Base-by-base conservation (phyloP, 1,140 invertebrate genomes). In the Hyphantria cunea region DNA sequence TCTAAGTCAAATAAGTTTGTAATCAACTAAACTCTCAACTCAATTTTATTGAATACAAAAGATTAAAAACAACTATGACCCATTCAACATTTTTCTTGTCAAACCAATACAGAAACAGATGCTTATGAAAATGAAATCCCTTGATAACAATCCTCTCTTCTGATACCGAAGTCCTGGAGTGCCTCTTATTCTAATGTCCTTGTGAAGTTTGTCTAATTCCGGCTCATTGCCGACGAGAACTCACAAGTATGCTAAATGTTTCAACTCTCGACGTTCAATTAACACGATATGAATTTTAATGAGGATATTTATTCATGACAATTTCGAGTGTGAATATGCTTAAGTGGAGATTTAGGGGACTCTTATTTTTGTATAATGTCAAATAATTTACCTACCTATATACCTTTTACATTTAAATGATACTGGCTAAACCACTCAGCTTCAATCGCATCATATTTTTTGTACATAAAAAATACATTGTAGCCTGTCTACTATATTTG, bases 191-290 rank as follows among this genome's bases (percentile, higher is more conserved):
- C 0, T 39, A 39, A 39, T 39, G 37, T 39, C 8, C 37, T 69
- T 74, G 17, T 25, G 68, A 75, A 71, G 52, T 72, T 68, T 58
- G 62, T 61, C 66, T 56, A 14, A n/a, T 52, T 37, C 15, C 31
- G 13, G 5, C 12, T 37, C 12, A 52, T 52, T 52, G 50, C 15
- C 13, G 14, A 33, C 32, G 10, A 0, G 14, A 49, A 25, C 8
- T 25, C 12, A 12, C 41, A 13, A 44, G 41, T 44, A 13, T 44
- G 41, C 6, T n/a, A 44, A 44, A n/a, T 39, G 37, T 39, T 7
- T 39, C 41, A 44, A 44, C 11, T 44, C n/a, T n/a, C n/a, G n/a
- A 7, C 12, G 12, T 7, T 12, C 41, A 44, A 44, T 44, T 44
- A 44, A 7, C 41, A 44, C 9, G 41, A 44, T 13, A 44, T 44